These are phyloP conservation scores for Tragopan temminckii DNA, from an alignment of 2,797 vertebrate species.

Conservation along the genomic window DNA sequence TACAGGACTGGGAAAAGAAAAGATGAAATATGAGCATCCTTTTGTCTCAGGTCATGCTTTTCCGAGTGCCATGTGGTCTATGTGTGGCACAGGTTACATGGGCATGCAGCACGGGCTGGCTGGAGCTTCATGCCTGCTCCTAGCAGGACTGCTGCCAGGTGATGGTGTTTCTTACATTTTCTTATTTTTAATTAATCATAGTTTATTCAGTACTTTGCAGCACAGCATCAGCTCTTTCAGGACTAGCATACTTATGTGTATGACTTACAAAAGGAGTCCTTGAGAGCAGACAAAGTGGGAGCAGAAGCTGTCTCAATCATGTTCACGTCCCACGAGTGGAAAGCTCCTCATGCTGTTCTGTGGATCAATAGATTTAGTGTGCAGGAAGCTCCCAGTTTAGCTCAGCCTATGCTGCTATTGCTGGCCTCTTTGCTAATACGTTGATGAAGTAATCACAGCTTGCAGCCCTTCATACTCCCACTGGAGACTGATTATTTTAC, in stretches of 20 bases:
- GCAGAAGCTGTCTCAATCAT: background rate
- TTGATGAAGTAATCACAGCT: background rate
- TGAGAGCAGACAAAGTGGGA: background rate
- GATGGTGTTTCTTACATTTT: background rate
- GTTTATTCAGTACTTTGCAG: background rate
- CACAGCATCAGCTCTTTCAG: background rate
- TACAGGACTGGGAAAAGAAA: background rate
- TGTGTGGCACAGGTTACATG: background rate
- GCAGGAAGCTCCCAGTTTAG: background rate
- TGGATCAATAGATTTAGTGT: background rate
- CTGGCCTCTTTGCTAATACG: background rate
- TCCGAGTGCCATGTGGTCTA: background rate
- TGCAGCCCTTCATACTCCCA: background rate
- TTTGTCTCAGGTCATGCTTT: background rate
- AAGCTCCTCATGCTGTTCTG: background rate
- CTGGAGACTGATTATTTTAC: background rate
- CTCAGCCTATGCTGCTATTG: background rate
- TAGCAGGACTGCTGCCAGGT: background rate
- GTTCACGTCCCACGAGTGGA: background rate
- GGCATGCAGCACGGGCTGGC: background rate
- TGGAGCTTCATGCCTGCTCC: background rate
- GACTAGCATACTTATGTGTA: background rate
- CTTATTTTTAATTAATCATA: background rate
- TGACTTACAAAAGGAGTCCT: background rate
- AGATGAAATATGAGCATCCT: background rate